Conservation (phyloP, 2,888 invertebrate species). For the Andrena camellia region DNA sequence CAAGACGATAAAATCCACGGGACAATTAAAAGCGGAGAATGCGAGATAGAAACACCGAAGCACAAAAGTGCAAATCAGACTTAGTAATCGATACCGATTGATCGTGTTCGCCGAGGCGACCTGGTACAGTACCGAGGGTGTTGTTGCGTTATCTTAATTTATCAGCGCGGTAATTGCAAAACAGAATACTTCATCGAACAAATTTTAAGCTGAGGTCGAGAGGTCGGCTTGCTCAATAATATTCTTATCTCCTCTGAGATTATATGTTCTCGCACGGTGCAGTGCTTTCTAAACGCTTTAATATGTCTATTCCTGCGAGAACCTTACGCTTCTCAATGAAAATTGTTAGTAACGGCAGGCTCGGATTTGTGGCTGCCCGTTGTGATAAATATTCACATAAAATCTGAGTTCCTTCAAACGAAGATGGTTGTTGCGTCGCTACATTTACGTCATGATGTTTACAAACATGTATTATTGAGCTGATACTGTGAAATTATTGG, state of each 20-base stretch:
- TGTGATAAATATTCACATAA: background rate
- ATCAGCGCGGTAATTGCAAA: constrained; percentile 53
- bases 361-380: background rate
- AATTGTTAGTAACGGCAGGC: background rate
- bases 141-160: constrained; percentile 37
- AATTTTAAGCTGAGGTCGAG: constrained; percentile 25
- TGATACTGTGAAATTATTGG: constrained; percentile 4
- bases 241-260: constrained; percentile 15
- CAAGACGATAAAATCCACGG: background rate
- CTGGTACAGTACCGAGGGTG: constrained; percentile 22
- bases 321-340: background rate
- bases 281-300: background rate
- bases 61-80: background rate
- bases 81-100: constrained; percentile 17
- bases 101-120: constrained; percentile 41
- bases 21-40: background rate
- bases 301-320: background rate
- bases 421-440: background rate
- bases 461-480: background rate
- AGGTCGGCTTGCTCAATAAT: constrained; percentile 40
- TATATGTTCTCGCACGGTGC: background rate
- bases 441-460: constrained; percentile 22
- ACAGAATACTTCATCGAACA: constrained; percentile 32
- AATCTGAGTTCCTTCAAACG: background rate
- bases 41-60: background rate